Percentiles rank a stretch among this genome's conserved stretches.
Evolutionary conservation across 1,140 invertebrate species (phyloP).

Genomic region (Apis mellifera): Amel_HAv3.1 CM009938.2:9725001-9725500

Average conservation of each 20-base stretch:
- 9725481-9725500: slow-evolving; percentile 49
- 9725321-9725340: slow-evolving; percentile 5
- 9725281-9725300: background rate
- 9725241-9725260: slow-evolving; percentile 7
- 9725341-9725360: background rate
- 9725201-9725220: background rate
- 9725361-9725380: background rate
- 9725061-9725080: too few species aligned
- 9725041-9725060: background rate
- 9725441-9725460: background rate
- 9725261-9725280: background rate
- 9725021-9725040: background rate
- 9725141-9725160: background rate
- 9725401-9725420: background rate
- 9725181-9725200: slow-evolving; percentile 25
- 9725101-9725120: too few species aligned
- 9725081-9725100: background rate
- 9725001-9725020: background rate
- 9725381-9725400: background rate
- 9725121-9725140: background rate
- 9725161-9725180: background rate
- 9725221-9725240: background rate
- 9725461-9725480: slow-evolving; percentile 31
- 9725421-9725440: background rate
- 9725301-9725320: background rate